Base-by-base conservation (phyloP, 2,888 invertebrate genomes). In the Rhamphomyia laevipes region DNA sequence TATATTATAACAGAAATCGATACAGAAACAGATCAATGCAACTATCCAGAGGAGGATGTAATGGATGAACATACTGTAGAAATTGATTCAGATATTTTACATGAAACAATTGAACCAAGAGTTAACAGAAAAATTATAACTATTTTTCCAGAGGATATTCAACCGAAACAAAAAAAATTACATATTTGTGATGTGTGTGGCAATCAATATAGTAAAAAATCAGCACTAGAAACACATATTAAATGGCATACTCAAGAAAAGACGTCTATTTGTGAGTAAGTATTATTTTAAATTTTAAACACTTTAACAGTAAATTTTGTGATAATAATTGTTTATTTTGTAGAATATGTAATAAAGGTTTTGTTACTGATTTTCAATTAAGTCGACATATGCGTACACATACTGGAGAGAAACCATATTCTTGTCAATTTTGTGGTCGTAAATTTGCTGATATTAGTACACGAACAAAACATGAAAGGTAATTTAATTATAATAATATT, bases 311-410 rank as follows among this genome's bases (percentile, higher is more conserved):
- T 30, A 1, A 4, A 4, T 37, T 9, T 18, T 46, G n/a, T 35
- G 16, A 4, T 6, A 17, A 38, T 11, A 10, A 38, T 40, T 37
- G 11, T 18, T 45, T 46, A 10, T 33, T 46, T 42, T 46, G 4
- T 45, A 69, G 70, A 53, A 63, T 70, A 42, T 70, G 70, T 47
- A 61, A 62, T 4, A 62, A 64, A 48, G 55, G 62, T 1, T 69
- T 70, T 47, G 65, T 67, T 41, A 62, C 69, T 1, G 67, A 68
- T 51, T 70, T 67, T 55, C 68, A 71, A 53, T 49, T 70, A 31
- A 66, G 63, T 17, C 64, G 70, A 1, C 70, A 70, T 46, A 71
- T 71, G 55, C 61, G 69, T 11, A 63, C 65, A 31, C 70, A 71
- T 49, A 71, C 68, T 0, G 67, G 56, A 2, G 46, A 61, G 10